A percentile compares a stretch with the other conserved stretches of the same genome.
Conservation (phyloP, 2,797 vertebrate genomes). For the Propithecus perrieri region DNA sequence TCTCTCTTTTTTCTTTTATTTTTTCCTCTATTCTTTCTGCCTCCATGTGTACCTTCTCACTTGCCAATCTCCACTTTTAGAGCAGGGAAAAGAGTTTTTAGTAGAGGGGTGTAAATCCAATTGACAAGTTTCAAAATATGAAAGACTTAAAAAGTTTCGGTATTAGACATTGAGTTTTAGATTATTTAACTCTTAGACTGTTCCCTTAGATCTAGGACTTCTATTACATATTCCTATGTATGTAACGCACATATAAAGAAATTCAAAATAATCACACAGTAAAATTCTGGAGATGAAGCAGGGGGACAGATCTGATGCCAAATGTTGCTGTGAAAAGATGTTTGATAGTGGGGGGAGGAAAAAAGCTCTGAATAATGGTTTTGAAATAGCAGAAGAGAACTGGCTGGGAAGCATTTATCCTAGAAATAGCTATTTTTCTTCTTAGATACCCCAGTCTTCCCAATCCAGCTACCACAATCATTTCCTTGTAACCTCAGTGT, state of each 20-base stretch:
- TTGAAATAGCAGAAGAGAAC: background rate
- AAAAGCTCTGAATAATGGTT: background rate
- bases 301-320: background rate
- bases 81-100: background rate
- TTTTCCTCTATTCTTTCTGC: background rate
- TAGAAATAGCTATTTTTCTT: background rate
- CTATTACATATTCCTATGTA: background rate
- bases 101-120: background rate
- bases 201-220: background rate
- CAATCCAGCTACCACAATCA: background rate
- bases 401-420: background rate
- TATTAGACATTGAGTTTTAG: background rate
- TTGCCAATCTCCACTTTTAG: background rate
- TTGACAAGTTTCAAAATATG: background rate
- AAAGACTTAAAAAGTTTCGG: background rate
- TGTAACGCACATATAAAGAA: background rate
- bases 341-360: background rate
- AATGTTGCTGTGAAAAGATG: background rate
- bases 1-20: background rate
- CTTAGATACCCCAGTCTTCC: background rate
- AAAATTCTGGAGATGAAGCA: background rate
- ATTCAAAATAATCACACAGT: background rate
- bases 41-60: background rate
- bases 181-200: background rate
- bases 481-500: background rate